These are phyloP conservation scores for Chrysina gloriosa DNA, from an alignment of 2,888 invertebrate genomes.

Conservation along the genomic window DNA sequence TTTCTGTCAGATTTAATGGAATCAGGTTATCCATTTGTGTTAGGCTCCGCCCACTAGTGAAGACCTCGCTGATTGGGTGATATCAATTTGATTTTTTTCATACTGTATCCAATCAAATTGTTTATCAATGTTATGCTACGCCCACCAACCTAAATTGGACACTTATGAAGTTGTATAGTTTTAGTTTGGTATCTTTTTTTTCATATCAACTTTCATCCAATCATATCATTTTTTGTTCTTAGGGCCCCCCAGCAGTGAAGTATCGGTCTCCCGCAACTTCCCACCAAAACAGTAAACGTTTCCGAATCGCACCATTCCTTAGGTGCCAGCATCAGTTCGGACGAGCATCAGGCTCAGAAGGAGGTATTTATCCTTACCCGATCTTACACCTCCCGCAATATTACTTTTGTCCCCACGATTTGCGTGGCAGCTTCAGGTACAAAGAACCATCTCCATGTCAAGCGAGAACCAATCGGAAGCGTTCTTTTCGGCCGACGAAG, in stretches of 20 bases:
- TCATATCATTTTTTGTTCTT: conserved; percentile 29
- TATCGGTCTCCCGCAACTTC: conserved; percentile 57
- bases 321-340: conserved; percentile 70
- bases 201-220: too few relatives aligned
- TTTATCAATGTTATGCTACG: too few relatives aligned
- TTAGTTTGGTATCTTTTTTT: too few relatives aligned
- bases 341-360: conserved; percentile 70
- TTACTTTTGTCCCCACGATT: not conserved
- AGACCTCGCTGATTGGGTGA: too few relatives aligned
- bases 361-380: conserved; percentile 62
- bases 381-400: not conserved
- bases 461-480: conserved; percentile 92
- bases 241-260: conserved; percentile 54
- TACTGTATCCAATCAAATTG: too few relatives aligned
- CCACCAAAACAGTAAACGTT: conserved; percentile 68
- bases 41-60: too few relatives aligned
- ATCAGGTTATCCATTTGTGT: too few relatives aligned
- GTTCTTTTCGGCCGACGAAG: conserved; percentile 95
- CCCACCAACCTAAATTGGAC: too few relatives aligned
- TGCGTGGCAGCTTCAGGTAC: conserved; percentile 66
- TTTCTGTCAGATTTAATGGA: too few relatives aligned
- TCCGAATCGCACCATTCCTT: conserved; percentile 78
- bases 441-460: conserved; percentile 87
- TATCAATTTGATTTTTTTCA: too few relatives aligned
- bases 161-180: too few relatives aligned